phyloP scores from a whole-genome alignment of 2,797 vertebrate species.

The Benthosema pterotum region DNA sequence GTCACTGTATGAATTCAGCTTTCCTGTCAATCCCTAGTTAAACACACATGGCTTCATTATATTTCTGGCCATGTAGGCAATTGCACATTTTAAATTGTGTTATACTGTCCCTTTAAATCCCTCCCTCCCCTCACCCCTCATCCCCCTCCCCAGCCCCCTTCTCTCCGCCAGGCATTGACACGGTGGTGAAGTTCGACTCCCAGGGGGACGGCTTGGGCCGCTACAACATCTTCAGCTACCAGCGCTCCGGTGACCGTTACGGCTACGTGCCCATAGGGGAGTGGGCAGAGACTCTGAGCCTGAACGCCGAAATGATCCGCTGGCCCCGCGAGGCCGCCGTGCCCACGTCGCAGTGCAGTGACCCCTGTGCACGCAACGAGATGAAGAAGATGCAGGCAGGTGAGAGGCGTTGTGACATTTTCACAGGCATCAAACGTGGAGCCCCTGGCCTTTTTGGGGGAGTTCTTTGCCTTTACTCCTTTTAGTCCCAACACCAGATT shows the following conservation, averaged over 20 bases:
- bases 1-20: no score
- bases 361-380: slow-evolving; percentile 95
- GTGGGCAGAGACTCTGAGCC: slow-evolving; percentile 92
- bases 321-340: slow-evolving; percentile 86
- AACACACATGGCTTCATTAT: no score
- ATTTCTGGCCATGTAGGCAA: no score
- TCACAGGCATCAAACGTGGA: not conserved
- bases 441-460: not conserved
- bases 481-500: no score
- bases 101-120: not conserved
- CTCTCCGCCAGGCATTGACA: slow-evolving; percentile 86
- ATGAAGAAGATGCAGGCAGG: slow-evolving; percentile 99
- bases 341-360: slow-evolving; percentile 95
- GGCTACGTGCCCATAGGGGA: slow-evolving; percentile 93
- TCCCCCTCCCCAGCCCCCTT: slow-evolving; percentile 85
- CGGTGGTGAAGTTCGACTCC: slow-evolving; percentile 91
- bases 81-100: no score
- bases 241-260: slow-evolving; percentile 82
- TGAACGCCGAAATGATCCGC: slow-evolving; percentile 88
- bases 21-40: no score
- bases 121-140: slow-evolving; percentile 35
- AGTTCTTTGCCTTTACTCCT: no score
- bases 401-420: slow-evolving; percentile 42
- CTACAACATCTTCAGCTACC: slow-evolving; percentile 99
- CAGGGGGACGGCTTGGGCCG: slow-evolving; percentile 94